These are phyloP conservation scores for Baccha elongata DNA, from an alignment of 2,888 invertebrate species.

Conservation along the genomic window DNA sequence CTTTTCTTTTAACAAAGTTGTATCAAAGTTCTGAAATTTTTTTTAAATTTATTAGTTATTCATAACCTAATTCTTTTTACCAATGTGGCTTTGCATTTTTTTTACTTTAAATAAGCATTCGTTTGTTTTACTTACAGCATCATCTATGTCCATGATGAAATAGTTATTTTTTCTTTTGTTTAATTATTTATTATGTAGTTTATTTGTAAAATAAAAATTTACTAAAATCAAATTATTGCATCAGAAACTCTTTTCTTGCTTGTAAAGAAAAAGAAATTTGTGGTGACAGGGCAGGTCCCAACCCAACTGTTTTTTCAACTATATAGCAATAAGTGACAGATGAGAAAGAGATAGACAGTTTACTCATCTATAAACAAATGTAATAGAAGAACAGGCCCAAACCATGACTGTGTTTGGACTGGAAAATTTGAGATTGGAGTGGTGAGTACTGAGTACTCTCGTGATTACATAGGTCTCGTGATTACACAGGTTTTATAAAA, in stretches of 20 bases:
- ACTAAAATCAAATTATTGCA: constrained; percentile 75
- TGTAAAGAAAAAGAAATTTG: constrained; percentile 56
- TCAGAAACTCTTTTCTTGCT: constrained; percentile 76
- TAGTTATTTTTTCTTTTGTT: neutral
- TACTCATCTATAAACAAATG: too few relatives aligned
- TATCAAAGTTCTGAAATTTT: constrained; percentile 89
- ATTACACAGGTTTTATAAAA: too few relatives aligned
- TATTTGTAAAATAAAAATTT: neutral
- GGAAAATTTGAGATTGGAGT: too few relatives aligned
- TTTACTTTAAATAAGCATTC: neutral
- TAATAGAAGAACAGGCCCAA: too few relatives aligned
- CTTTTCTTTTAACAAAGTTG: constrained; percentile 93
- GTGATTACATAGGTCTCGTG: too few relatives aligned
- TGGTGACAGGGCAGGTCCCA: constrained; percentile 72
- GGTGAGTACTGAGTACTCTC: too few relatives aligned
- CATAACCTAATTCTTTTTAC: constrained; percentile 67
- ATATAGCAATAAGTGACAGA: too few relatives aligned
- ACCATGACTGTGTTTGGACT: too few relatives aligned
- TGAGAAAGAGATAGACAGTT: too few relatives aligned
- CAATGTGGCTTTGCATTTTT: constrained; percentile 47
- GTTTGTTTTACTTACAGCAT: constrained; percentile 75
- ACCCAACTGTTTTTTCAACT: too few relatives aligned
- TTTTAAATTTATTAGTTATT: constrained; percentile 38
- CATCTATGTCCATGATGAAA: constrained; percentile 77
- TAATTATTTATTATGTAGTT: constrained; percentile 4